Evolutionary conservation across 2,113 vertebrate genomes (phyloP), one percentile per base, ranked within the genome.

Genomic region (Corydoras maculifer): DNA sequence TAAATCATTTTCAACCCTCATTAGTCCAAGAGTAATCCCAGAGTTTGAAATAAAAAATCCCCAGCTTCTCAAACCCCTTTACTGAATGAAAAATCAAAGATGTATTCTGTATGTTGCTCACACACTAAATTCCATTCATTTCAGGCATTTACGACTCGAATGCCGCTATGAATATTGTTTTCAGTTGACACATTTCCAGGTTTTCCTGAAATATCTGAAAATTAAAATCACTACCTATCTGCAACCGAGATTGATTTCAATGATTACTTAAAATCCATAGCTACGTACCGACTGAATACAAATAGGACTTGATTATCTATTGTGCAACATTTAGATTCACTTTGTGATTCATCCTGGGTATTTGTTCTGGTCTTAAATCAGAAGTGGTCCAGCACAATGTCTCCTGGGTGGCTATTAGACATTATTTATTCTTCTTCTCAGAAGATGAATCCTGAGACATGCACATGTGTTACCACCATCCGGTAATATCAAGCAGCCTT

Each of bases 301-400:
- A 74, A 74, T 31, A 51, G 49, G n/a, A 25, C 50, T 25, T 62
- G 58, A 68, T 78, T 58, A 64, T 60, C 59, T 68, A 71, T 60
- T 63, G 64, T 60, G 59, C 68, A 25, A 54, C 48, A 12, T 78
- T 71, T 43, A 48, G 18, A 68, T 55, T 59, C n/a, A 13, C 55
- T 14, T n/a, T 67, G 58, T 60, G 63, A 62, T 50, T 63, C 35
- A 2, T 32, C 61, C 14, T 50, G 10, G 29, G 51, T 10, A 58
- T 66, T 63, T 61, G 59, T 66, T 11, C 9, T 58, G 49, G n/a
- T 8, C 30, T 51, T 74, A 74, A 78, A 78, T 78, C 76, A 77
- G 54, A 31, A 14, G 48, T 49, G 35, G 51, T 14, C 76, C 12
- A 9, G 6, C 29, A n/a, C 32, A 63, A 64, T 35, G 50, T 71